Percentiles rank a stretch among this genome's conserved stretches.
phyloP scores from a whole-genome alignment of 2,797 vertebrate genomes.

The Acridotheres tristis region DNA sequence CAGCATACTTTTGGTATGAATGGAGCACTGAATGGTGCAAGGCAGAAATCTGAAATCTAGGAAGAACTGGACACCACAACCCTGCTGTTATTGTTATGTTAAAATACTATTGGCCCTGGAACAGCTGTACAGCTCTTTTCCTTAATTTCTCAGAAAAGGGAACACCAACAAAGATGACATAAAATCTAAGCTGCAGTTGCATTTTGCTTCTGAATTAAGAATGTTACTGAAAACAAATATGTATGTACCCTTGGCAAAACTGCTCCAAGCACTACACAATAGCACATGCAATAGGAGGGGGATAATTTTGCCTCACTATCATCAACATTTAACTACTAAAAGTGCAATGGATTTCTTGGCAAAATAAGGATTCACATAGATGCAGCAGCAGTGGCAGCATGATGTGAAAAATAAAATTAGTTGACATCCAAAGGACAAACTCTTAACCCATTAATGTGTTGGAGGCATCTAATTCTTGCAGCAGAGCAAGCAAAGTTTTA shows the following conservation, averaged over 20 bases:
- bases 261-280: neutral
- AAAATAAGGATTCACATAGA: neutral
- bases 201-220: neutral
- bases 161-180: neutral
- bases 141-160: neutral
- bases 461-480: neutral
- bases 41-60: neutral
- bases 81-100: rapidly evolving
- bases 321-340: neutral
- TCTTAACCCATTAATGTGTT: neutral
- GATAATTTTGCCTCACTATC: neutral
- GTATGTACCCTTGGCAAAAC: neutral
- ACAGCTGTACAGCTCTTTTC: neutral
- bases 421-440: neutral
- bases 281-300: neutral
- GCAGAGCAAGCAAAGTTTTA: neutral
- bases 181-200: neutral
- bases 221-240: neutral
- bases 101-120: neutral
- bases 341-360: neutral
- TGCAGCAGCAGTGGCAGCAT: neutral
- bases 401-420: neutral
- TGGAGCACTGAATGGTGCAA: neutral
- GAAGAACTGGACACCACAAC: neutral
- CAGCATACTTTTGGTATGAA: neutral